Percentiles rank a stretch among this genome's conserved stretches.
Evolutionary conservation across 2,888 invertebrate species (phyloP).

Genomic region (Carpatolechia fugitivella): DNA sequence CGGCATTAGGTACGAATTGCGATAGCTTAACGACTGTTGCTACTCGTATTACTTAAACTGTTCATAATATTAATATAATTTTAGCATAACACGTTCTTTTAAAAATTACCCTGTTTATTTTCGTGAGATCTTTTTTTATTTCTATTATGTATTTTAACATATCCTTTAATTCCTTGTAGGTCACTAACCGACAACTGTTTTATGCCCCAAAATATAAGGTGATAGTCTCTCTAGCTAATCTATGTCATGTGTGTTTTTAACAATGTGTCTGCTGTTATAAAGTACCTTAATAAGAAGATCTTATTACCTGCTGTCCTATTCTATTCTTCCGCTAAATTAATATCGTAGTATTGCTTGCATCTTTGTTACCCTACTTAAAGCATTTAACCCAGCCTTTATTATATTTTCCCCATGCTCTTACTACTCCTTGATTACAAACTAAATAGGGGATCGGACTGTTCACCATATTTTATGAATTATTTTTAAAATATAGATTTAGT

Average conservation of each 20-base stretch:
- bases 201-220: constrained; percentile 43
- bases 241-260: not conserved
- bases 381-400: too few species aligned
- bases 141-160: not conserved
- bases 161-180: constrained; percentile 49
- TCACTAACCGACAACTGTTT: constrained; percentile 49
- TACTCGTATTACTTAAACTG: too few species aligned
- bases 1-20: too few species aligned
- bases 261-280: not conserved
- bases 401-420: too few species aligned
- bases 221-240: constrained; percentile 27
- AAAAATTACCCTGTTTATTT: not conserved
- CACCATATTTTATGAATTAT: too few species aligned
- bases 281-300: not conserved
- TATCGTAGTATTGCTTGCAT: not conserved
- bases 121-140: not conserved
- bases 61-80: too few species aligned
- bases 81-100: too few species aligned
- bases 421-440: too few species aligned
- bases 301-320: too few species aligned
- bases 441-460: too few species aligned
- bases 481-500: too few species aligned
- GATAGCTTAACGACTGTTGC: not conserved
- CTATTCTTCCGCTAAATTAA: not conserved
- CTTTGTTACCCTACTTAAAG: too few species aligned